phyloP scores from a whole-genome alignment of 2,888 invertebrate species.

The Pilophorus perplexus region DNA sequence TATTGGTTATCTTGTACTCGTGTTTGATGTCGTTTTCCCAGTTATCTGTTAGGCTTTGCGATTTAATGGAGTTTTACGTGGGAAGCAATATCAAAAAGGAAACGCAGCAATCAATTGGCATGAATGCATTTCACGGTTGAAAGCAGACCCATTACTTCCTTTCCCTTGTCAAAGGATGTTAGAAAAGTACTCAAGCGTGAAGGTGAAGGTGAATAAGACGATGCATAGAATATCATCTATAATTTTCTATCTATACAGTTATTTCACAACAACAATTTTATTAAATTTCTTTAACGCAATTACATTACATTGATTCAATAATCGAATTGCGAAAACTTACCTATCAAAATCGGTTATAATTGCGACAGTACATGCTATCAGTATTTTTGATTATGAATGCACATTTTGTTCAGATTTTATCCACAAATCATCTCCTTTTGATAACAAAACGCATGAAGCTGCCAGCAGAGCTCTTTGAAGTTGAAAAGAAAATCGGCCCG shows the following conservation, averaged over 20 bases:
- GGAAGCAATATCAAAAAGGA: too few species aligned
- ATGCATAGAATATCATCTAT: conserved; percentile 13
- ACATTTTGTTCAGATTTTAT: not conserved
- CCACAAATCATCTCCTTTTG: not conserved
- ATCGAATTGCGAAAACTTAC: not conserved
- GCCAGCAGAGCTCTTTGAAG: too few species aligned
- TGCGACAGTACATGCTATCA: not conserved
- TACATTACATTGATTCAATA: conserved; percentile 1
- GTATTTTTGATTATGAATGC: conserved; percentile 18
- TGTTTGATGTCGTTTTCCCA: too few species aligned
- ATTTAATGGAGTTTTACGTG: too few species aligned
- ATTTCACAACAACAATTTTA: conserved; percentile 32
- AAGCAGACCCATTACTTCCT: too few species aligned
- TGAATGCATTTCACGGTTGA: too few species aligned
- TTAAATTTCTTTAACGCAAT: conserved; percentile 10
- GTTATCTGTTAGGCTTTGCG: too few species aligned
- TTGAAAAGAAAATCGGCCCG: too few species aligned
- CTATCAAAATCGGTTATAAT: conserved; percentile 3
- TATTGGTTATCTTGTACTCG: too few species aligned
- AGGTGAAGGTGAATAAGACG: not conserved
- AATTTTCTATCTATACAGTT: conserved; percentile 34
- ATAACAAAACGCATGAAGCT: not conserved
- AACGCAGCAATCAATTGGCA: too few species aligned
- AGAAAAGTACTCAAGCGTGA: too few species aligned
- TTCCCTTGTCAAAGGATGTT: too few species aligned